A percentile compares a stretch with the other conserved stretches of the same genome.
phyloP scores from a whole-genome alignment of 1,140 invertebrate species.

The Neuroterus valhalla region DNA sequence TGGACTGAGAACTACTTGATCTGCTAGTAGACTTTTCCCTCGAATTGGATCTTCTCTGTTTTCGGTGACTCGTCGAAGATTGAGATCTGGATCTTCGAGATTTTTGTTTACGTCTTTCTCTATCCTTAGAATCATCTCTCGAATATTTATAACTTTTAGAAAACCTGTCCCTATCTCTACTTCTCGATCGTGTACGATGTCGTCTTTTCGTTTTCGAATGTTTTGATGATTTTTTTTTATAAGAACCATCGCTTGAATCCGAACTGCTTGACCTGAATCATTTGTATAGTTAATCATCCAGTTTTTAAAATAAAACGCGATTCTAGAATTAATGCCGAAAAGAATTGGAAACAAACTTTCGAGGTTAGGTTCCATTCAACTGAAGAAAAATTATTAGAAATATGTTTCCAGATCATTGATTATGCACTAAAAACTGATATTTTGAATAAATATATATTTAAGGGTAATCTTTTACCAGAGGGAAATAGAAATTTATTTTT shows the following conservation, averaged over 20 bases:
- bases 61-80: conserved; percentile 62
- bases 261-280: conserved; percentile 67
- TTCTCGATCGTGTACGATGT: conserved; percentile 66
- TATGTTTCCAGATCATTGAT: not conserved
- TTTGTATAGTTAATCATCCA: conserved; percentile 29
- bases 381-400: conserved; percentile 12
- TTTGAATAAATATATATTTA: no score
- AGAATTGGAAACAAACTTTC: no score
- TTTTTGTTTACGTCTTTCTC: conserved; percentile 62
- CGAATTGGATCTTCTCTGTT: conserved; percentile 66
- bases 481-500: not conserved
- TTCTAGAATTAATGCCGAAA: no score
- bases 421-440: no score
- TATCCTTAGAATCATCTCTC: conserved; percentile 65
- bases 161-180: conserved; percentile 62
- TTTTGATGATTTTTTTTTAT: conserved; percentile 64
- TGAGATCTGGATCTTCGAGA: conserved; percentile 63
- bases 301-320: no score
- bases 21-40: conserved; percentile 70
- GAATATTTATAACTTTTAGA: conserved; percentile 64
- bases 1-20: conserved; percentile 71
- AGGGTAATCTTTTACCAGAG: no score
- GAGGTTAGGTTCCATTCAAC: no score
- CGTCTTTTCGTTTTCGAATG: conserved; percentile 65
- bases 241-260: conserved; percentile 66